Evolutionary conservation across 2,113 vertebrate genomes (phyloP).

Genomic region (Caranx ignobilis): DNA sequence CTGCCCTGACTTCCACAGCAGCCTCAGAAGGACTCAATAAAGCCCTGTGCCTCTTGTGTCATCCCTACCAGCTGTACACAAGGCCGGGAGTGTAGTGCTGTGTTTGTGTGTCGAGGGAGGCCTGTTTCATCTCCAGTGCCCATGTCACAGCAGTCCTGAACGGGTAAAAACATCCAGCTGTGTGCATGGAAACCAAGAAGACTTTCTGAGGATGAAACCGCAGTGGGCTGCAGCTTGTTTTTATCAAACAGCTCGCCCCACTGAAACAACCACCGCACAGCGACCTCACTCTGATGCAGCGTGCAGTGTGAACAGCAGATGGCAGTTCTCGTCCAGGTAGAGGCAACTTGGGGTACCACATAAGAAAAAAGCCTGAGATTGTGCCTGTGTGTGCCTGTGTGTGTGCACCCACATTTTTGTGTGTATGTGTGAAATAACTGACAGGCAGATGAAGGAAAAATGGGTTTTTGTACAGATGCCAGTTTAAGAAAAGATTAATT

Average conservation of each 20-base stretch:
- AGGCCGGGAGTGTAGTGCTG: slow-evolving; percentile 76
- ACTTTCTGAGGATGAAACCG: slow-evolving; percentile 73
- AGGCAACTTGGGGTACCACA: neutral
- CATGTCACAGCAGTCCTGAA: slow-evolving; percentile 68
- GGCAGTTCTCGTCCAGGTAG: slow-evolving; percentile 66
- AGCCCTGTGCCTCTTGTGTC: slow-evolving; percentile 77
- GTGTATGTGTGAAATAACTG: slow-evolving; percentile 36
- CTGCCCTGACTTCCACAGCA: slow-evolving; percentile 60
- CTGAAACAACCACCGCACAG: slow-evolving; percentile 53
- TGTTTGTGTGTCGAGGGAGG: slow-evolving; percentile 74
- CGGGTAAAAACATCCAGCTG: slow-evolving; percentile 77
- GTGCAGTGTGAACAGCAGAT: slow-evolving; percentile 68
- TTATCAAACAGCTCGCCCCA: slow-evolving; percentile 65
- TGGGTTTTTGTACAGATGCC: slow-evolving; percentile 41
- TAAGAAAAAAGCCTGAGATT: neutral
- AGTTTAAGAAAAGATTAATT: slow-evolving; percentile 55
- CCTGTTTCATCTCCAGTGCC: slow-evolving; percentile 79
- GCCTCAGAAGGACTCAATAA: slow-evolving; percentile 76
- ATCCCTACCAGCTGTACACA: slow-evolving; percentile 78
- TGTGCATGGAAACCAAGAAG: slow-evolving; percentile 72
- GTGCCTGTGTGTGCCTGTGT: neutral
- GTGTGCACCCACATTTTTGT: slow-evolving; percentile 6
- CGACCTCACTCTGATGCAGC: slow-evolving; percentile 43
- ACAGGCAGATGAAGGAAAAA: slow-evolving; percentile 51
- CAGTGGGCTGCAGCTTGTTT: slow-evolving; percentile 72